Evolutionary conservation across 2,113 vertebrate species (phyloP), one percentile per base, ranked within the genome.

Genomic region (Tringa solitaria): DNA sequence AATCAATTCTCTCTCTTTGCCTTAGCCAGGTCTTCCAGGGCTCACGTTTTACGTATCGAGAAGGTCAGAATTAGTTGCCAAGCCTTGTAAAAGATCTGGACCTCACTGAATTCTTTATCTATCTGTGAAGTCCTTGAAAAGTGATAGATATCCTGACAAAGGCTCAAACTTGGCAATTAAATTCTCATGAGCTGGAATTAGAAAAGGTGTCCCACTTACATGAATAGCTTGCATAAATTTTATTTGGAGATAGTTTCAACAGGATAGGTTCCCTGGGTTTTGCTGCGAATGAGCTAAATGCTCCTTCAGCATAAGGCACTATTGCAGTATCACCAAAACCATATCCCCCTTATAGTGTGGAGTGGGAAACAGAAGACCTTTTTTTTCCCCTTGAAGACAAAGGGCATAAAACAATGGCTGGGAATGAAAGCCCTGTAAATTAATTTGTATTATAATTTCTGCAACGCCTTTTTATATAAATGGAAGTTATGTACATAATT

Each of bases 401-500:
- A 73, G 33, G 76, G 41, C 53, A 59, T 37, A 69, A 95, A 91
- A 95, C 60, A 94, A 90, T 95, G 77, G 81, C 93, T 69, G 92
- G 94, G 96, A 98, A 97, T 97, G 95, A 96, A 93, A 84, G 68
- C 81, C 82, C 83, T 88, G 95, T 93, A 95, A 94, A 96, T 93
- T 97, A 92, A 97, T 94, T 83, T 97, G 50, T 84, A 92, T 76
- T 97, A 92, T 84, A 95, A 96, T 88, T 92, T 93, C 90, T 94
- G 91, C 84, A 73, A 90, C 0, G 13, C 54, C 95, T 96, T 97
- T 96, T 45, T 94, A 96, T 95, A 98, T 98, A 98, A 98, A 98
- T 98, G 97, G 96, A 95, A 97, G 80, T 16, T 72, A 28, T 37
- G 95, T 98, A 87, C 96, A 98, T 99, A 97, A 98, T 98, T 98